A percentile compares a stretch with the other conserved stretches of the same genome.
phyloP scores from a whole-genome alignment of 1,140 invertebrate genomes.

The Drosophila subobscura region DNA sequence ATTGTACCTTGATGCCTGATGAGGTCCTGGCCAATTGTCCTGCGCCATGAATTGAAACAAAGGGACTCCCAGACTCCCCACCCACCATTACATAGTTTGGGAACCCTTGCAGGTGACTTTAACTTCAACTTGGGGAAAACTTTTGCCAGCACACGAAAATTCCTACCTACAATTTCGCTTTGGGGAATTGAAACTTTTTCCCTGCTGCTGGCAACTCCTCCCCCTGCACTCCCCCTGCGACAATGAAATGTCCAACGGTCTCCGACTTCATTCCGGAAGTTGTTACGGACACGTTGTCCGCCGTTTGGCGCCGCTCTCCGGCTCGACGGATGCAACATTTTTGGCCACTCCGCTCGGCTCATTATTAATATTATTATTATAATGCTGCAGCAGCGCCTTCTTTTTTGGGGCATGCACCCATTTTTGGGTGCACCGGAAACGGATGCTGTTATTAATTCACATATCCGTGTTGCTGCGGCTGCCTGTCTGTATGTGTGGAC shows the following conservation, averaged over 20 bases:
- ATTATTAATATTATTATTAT: conserved; percentile 70
- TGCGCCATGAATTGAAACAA: conserved; percentile 76
- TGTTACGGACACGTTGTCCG: conserved; percentile 71
- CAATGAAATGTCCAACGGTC: conserved; percentile 37
- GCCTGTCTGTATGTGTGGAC: conserved; percentile 6
- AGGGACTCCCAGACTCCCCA: conserved; percentile 26
- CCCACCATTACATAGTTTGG: conserved; percentile 50
- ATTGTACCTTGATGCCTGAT: conserved; percentile 79
- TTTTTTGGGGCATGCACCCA: conserved; percentile 6
- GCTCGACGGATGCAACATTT: conserved; percentile 21
- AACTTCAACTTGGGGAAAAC: conserved; percentile 49
- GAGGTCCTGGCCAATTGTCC: conserved; percentile 55
- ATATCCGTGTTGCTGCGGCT: conserved; percentile 43
- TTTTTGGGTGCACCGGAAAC: conserved; percentile 66
- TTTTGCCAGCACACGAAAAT: conserved; percentile 45
- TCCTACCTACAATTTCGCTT: conserved; percentile 57
- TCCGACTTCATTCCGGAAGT: conserved; percentile 57
- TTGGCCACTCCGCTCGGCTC: conserved; percentile 33
- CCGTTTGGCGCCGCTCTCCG: conserved; percentile 53
- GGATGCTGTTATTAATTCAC: conserved; percentile 79
- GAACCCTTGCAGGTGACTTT: conserved; percentile 77
- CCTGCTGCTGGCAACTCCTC: too few relatives aligned
- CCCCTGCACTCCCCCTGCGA: neutral
- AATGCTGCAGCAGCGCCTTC: conserved; percentile 8
- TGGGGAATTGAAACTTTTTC: conserved; percentile 29